Percentiles rank a stretch among this genome's conserved stretches.
Conservation (phyloP, 2,888 invertebrate genomes). For the Acrocyrtus sp. region DNA sequence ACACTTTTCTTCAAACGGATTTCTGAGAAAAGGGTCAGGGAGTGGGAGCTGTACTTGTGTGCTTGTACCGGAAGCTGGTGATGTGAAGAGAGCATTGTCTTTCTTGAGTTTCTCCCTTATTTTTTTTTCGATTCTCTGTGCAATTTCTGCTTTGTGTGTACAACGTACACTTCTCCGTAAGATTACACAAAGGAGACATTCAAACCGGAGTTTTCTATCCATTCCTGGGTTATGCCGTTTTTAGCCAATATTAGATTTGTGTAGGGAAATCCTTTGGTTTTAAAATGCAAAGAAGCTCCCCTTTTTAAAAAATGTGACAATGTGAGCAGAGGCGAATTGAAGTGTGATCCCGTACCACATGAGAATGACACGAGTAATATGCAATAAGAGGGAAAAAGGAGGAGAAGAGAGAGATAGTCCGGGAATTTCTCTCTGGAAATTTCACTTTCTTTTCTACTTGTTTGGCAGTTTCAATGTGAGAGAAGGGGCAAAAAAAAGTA, state of each 20-base stretch:
- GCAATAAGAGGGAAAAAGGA: constrained; percentile 18
- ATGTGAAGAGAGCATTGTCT: constrained; percentile 35
- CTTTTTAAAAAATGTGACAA: too few species aligned
- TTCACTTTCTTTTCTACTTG: constrained; percentile 36
- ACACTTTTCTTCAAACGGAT: too few species aligned
- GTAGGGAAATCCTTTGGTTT: constrained; percentile 17
- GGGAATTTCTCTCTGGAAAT: constrained; percentile 36
- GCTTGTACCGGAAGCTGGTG: constrained; percentile 37
- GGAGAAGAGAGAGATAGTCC: constrained; percentile 16
- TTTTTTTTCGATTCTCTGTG: constrained; percentile 1
- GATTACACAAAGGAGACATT: constrained; percentile 14
- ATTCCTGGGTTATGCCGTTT: too few species aligned
- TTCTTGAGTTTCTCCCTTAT: constrained; percentile 20
- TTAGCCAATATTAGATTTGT: too few species aligned
- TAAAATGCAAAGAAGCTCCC: constrained; percentile 25
- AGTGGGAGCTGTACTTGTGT: too few species aligned
- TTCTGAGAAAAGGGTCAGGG: too few species aligned
- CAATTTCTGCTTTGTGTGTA: constrained; percentile 1
- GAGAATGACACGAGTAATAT: constrained; percentile 31
- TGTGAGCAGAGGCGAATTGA: too few species aligned
- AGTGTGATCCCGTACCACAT: too few species aligned
- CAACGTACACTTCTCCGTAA: too few species aligned
- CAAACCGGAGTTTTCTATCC: constrained; percentile 4
- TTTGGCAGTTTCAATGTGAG: constrained; percentile 21
- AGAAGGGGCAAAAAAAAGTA: neutral